Evolutionary conservation across 2,113 vertebrate species (phyloP), one percentile per base, ranked within the genome.

Genomic region (Rhizomys pruinosus): DNA sequence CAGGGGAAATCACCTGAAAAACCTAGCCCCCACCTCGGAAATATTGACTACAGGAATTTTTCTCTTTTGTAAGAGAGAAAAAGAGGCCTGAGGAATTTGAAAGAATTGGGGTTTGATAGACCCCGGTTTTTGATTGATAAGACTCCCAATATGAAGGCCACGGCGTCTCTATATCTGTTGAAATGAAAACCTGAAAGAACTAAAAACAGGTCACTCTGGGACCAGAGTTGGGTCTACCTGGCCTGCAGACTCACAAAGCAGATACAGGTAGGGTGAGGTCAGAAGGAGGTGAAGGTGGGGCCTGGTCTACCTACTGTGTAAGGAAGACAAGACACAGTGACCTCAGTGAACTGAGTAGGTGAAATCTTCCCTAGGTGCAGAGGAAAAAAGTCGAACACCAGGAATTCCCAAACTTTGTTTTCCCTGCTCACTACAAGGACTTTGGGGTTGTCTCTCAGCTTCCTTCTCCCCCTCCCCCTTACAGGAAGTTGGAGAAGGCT

Each of bases 11-110:
- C 8, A 59, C 52, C 23, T 89, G 84, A 79, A 88, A 94, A 80
- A 29, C 27, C 61, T 37, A 91, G 68, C 32, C 63, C 81, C 29
- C 19, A 37, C 89, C 15, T 69, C 71, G 37, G 73, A 93, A 87
- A 72, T 63, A 92, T 69, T 23, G 57, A n/a, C n/a, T 85, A 82
- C 4, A 74, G 37, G 20, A 29, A 61, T 78, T 94, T 81, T 89
- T 78, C 25, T 94, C 42, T 68, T 96, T 89, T 76, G 20, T 94
- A 64, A 84, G 81, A 55, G 27, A 81, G 59, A 81, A 76, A 89
- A 86, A 66, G 37, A 59, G 52, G 55, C 59, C 64, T 57, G 52
- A 74, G 87, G 29, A 92, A 80, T n/a, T 84, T 63, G 16, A 85
- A 95, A 87, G n/a, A 71, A 95, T 7, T 55, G 15, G 32, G 5